phyloP scores from a whole-genome alignment of 2,888 invertebrate genomes.

The Phyto melanocephala region DNA sequence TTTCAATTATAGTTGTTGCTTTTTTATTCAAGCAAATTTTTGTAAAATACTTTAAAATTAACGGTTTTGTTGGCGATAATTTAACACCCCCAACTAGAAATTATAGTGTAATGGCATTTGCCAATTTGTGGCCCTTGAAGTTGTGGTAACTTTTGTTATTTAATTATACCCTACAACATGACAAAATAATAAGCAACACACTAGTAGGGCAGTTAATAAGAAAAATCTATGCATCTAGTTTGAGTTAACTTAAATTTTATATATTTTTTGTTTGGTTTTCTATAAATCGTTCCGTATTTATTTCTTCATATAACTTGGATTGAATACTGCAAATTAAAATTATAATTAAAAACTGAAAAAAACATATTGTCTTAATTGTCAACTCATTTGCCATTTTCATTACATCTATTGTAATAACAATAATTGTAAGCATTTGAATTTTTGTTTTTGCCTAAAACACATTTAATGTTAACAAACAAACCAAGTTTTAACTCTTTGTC shows the following conservation, averaged over 20 bases:
- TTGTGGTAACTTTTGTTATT: not conserved
- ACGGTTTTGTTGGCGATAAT: conserved; percentile 21
- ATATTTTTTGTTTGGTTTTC: no score
- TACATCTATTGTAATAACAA: not conserved
- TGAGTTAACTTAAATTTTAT: no score
- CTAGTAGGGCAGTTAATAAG: not conserved
- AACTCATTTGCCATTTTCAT: not conserved
- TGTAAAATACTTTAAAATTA: conserved; percentile 34
- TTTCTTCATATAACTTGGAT: no score
- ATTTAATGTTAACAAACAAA: conserved; percentile 17
- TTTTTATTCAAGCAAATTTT: conserved; percentile 33
- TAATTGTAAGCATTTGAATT: not conserved
- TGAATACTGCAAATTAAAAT: no score
- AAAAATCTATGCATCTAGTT: not conserved
- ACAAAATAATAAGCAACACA: not conserved
- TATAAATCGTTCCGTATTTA: no score
- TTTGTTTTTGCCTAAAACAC: conserved; percentile 12
- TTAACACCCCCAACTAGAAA: conserved; percentile 44
- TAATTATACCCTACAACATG: conserved; percentile 14
- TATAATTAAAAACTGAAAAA: no score
- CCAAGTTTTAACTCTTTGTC: conserved; percentile 16
- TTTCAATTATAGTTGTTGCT: not conserved
- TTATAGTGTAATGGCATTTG: conserved; percentile 1
- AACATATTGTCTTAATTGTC: not conserved
- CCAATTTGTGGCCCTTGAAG: conserved; percentile 39